phyloP scores from a whole-genome alignment of 2,113 vertebrate species.

The Phoenicopterus ruber region DNA sequence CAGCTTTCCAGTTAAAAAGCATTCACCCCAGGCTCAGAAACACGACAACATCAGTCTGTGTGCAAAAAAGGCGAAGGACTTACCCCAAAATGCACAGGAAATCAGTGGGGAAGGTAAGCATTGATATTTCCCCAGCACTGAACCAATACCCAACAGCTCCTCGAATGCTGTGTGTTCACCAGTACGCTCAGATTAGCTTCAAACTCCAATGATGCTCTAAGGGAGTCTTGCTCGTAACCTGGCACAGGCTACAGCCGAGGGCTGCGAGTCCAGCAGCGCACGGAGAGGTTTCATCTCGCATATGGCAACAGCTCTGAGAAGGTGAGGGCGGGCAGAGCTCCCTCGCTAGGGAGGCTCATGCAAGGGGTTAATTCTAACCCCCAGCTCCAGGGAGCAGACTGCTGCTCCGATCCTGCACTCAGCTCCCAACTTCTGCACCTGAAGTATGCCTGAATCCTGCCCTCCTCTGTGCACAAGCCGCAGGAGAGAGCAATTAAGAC shows the following conservation, averaged over 20 bases:
- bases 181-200: background rate
- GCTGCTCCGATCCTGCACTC: background rate
- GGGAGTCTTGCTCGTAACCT: background rate
- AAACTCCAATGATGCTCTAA: background rate
- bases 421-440: background rate
- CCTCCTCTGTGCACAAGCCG: background rate
- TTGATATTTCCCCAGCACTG: background rate
- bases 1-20: background rate
- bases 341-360: background rate
- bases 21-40: background rate
- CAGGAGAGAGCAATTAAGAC: background rate
- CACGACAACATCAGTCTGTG: background rate
- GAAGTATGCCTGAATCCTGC: background rate
- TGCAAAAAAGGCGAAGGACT: background rate
- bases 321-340: background rate
- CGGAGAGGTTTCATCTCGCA: background rate
- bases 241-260: background rate
- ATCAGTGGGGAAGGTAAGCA: background rate
- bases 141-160: background rate
- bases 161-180: background rate
- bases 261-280: accelerated
- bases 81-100: background rate
- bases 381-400: background rate
- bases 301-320: background rate
- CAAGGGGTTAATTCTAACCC: background rate